These are phyloP conservation scores for Cyprinodon variegatus DNA, from an alignment of 2,113 vertebrate species.

Conservation along the genomic window DNA sequence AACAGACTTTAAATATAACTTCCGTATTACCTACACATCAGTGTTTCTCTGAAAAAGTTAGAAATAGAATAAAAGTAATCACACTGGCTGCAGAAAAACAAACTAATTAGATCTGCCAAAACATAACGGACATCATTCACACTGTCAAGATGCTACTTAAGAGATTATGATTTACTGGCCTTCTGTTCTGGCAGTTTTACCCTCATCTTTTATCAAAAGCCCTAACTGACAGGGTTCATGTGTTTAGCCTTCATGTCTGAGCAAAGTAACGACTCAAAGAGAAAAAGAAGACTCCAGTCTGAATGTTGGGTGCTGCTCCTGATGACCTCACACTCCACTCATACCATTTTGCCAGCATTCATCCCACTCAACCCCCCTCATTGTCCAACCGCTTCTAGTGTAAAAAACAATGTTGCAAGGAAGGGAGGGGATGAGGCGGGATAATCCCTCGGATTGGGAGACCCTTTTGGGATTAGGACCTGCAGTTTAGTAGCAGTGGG, in stretches of 20 bases:
- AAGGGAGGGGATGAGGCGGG: slow-evolving; percentile 58
- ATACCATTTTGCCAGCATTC: slow-evolving; percentile 44
- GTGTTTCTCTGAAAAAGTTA: slow-evolving; percentile 17
- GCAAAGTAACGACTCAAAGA: slow-evolving; percentile 3
- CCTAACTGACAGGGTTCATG: neutral
- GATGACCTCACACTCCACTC: slow-evolving; percentile 28
- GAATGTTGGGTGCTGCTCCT: slow-evolving; percentile 18
- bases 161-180: slow-evolving; percentile 69
- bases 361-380: slow-evolving; percentile 42
- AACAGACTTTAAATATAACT: slow-evolving; percentile 35
- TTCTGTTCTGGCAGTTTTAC: slow-evolving; percentile 62
- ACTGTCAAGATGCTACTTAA: slow-evolving; percentile 64
- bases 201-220: slow-evolving; percentile 21
- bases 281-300: neutral
- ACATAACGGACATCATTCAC: slow-evolving; percentile 36
- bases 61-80: slow-evolving; percentile 15
- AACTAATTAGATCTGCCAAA: slow-evolving; percentile 7
- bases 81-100: neutral
- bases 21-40: slow-evolving; percentile 40
- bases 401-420: slow-evolving; percentile 45
- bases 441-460: slow-evolving; percentile 79
- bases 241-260: neutral
- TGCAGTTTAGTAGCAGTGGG: slow-evolving; percentile 58
- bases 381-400: slow-evolving; percentile 40
- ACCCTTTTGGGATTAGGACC: slow-evolving; percentile 72